A percentile compares a stretch with the other conserved stretches of the same genome.
Conservation (phyloP, 2,888 invertebrate species). For the Cremastinae sp. region DNA sequence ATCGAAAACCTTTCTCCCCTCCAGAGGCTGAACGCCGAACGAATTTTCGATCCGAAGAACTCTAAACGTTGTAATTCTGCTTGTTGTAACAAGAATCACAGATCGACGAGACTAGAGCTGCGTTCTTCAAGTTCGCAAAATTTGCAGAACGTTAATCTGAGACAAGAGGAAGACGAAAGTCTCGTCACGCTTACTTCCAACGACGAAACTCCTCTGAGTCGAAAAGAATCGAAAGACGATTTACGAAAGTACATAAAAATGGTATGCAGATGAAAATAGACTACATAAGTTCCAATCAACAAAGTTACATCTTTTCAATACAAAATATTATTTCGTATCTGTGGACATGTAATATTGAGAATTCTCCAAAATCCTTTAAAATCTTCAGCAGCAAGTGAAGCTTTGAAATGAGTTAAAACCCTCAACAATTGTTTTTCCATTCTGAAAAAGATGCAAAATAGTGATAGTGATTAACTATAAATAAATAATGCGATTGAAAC, state of each 20-base stretch:
- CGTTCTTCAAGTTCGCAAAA: conserved; percentile 59
- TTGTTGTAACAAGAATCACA: conserved; percentile 66
- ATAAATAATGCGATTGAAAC: too few relatives aligned
- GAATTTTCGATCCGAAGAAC: conserved; percentile 70
- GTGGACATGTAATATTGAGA: too few relatives aligned
- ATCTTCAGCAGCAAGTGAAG: too few relatives aligned
- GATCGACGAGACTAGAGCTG: conserved; percentile 67
- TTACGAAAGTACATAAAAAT: conserved; percentile 81
- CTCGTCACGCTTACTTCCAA: conserved; percentile 69
- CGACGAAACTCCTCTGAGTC: conserved; percentile 77
- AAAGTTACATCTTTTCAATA: not conserved
- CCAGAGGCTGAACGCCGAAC: conserved; percentile 72
- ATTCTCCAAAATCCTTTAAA: too few relatives aligned
- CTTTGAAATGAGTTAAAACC: too few relatives aligned
- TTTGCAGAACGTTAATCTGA: conserved; percentile 56
- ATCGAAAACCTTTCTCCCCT: conserved; percentile 70
- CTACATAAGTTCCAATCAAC: not conserved
- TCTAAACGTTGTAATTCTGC: conserved; percentile 71
- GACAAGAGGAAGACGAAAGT: conserved; percentile 71
- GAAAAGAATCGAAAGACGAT: conserved; percentile 78
- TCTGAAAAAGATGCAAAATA: too few relatives aligned
- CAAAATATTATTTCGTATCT: not conserved
- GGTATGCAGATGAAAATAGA: conserved; percentile 72
- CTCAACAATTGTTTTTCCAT: too few relatives aligned
- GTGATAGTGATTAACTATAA: too few relatives aligned